A percentile compares a stretch with the other conserved stretches of the same genome.
phyloP scores from a whole-genome alignment of 2,888 invertebrate species.

The Allygus modestus region DNA sequence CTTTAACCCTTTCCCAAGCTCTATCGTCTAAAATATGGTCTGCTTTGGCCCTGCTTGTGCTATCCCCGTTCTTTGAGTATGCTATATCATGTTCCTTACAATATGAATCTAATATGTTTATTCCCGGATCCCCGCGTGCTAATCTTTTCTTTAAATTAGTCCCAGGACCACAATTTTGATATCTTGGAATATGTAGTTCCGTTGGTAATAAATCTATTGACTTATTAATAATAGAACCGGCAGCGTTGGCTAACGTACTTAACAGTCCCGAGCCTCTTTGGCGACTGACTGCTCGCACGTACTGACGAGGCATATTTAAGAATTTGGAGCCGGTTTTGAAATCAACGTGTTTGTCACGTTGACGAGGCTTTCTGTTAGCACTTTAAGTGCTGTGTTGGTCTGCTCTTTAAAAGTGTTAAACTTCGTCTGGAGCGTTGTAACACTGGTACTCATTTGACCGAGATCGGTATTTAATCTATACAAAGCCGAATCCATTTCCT shows the following conservation, averaged over 20 bases:
- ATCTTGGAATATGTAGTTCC: constrained; percentile 60
- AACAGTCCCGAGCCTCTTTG: constrained; percentile 6
- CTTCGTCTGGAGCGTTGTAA: neutral
- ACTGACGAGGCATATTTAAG: neutral
- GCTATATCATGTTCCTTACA: constrained; percentile 36
- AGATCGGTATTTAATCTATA: neutral
- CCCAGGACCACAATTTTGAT: constrained; percentile 24
- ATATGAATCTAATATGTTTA: constrained; percentile 7
- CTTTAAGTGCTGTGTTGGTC: neutral
- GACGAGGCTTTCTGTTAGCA: neutral
- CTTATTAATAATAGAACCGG: neutral
- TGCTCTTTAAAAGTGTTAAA: neutral
- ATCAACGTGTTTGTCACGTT: neutral
- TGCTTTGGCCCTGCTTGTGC: neutral
- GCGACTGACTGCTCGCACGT: neutral
- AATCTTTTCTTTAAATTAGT: constrained; percentile 29
- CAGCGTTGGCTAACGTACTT: neutral
- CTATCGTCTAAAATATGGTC: neutral
- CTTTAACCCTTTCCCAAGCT: constrained; percentile 40
- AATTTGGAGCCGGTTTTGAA: neutral
- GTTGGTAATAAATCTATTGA: constrained; percentile 36
- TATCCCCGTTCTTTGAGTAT: constrained; percentile 10
- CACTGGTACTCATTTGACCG: neutral
- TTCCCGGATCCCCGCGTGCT: constrained; percentile 12
- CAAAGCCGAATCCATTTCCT: neutral